Conservation (phyloP, 2,888 invertebrate genomes). For the Drosophila stalkeri region DNA sequence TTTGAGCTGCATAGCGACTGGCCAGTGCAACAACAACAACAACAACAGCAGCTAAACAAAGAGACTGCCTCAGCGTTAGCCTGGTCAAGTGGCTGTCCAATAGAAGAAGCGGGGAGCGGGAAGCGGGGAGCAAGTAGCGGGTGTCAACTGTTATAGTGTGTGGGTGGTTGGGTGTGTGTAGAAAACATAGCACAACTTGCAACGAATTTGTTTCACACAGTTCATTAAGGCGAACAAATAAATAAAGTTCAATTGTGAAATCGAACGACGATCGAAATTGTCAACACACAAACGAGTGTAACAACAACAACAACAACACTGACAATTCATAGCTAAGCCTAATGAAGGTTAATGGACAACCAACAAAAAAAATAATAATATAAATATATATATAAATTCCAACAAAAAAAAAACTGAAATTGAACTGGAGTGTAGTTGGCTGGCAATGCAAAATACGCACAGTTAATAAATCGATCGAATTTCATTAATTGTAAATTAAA, state of each 20-base stretch:
- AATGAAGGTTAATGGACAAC: constrained; percentile 81
- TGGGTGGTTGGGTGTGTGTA: constrained; percentile 49
- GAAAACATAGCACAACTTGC: constrained; percentile 16
- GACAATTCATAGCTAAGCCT: constrained; percentile 49
- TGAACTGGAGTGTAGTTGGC: constrained; percentile 1
- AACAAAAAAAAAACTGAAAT: constrained; percentile 41
- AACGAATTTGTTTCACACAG: constrained; percentile 68
- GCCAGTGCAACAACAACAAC: constrained; percentile 34
- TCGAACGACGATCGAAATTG: constrained; percentile 61
- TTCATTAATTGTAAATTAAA: constrained; percentile 82
- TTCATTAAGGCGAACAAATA: constrained; percentile 74
- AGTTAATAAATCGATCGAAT: constrained; percentile 83
- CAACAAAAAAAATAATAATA: constrained; percentile 25
- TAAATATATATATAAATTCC: constrained; percentile 11
- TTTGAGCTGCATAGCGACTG: constrained; percentile 80
- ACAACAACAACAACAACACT: constrained; percentile 17
- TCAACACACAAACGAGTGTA: constrained; percentile 55
- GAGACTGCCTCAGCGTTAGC: constrained; percentile 32
- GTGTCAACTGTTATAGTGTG: constrained; percentile 18
- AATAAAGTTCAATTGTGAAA: constrained; percentile 78
- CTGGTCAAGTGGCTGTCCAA: constrained; percentile 28
- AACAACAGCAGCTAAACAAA: constrained; percentile 43
- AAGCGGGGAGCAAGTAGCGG: not conserved
- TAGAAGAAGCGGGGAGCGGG: not conserved
- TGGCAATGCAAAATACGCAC: constrained; percentile 42